These are phyloP conservation scores for Acanthurus lineatus DNA, from an alignment of 2,797 vertebrate genomes.

Conservation along the genomic window DNA sequence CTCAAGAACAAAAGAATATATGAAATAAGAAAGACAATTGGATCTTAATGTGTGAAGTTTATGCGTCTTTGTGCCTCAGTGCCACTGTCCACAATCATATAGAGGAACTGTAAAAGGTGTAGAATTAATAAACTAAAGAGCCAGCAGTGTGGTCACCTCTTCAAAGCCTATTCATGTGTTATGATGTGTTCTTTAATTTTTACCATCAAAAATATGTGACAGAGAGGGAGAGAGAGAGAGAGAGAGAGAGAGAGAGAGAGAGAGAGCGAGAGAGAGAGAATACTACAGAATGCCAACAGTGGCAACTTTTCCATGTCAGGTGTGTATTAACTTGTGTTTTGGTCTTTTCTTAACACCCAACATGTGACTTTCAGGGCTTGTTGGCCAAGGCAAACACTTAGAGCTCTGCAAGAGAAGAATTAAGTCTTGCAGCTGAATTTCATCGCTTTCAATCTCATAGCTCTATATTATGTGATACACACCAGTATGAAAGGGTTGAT, in stretches of 20 bases:
- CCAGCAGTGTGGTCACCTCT: background rate
- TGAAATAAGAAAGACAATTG: background rate
- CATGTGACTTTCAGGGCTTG: background rate
- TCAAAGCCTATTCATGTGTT: no score
- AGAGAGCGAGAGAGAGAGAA: background rate
- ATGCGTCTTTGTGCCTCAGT: background rate
- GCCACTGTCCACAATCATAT: background rate
- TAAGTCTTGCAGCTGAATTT: background rate
- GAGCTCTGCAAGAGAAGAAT: background rate
- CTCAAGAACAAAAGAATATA: background rate
- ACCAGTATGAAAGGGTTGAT: background rate
- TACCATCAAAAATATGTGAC: no score
- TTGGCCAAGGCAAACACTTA: background rate
- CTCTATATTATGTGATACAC: background rate
- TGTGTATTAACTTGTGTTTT: background rate
- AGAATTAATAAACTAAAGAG: background rate
- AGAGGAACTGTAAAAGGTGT: background rate
- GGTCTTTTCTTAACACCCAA: background rate
- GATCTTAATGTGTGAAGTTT: background rate
- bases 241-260: no score
- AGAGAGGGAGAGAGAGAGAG: no score
- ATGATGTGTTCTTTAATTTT: no score
- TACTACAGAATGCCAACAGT: no score
- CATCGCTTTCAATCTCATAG: no score
- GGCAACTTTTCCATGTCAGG: background rate